Base-by-base conservation (phyloP, 2,113 vertebrate species). In the Bos taurus region DNA sequence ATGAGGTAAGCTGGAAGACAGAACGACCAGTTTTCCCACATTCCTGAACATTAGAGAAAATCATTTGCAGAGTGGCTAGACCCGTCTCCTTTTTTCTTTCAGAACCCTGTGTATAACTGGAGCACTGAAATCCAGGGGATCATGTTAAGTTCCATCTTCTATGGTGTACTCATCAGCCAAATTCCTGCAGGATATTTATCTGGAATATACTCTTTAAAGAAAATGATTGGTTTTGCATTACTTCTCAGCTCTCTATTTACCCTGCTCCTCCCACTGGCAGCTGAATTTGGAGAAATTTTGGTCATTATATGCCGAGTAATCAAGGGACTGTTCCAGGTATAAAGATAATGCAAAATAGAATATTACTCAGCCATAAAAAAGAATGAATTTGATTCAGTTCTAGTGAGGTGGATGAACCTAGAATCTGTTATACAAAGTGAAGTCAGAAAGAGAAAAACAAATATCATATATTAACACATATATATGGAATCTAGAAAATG, bases 111-210 rank as follows among this genome's bases (percentile, higher is more conserved):
- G 33, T 97, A 97, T 48, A 54, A 97, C 5, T 98, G 98, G 98
- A 97, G 93, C 50, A 91, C 88, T 26, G 77, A 90, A 60, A 91
- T 74, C 9, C 99, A 99, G 98, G 99, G 99, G 46, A 97, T 99
- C 98, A 98, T 99, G 88, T 98, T 99, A 40, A 99, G 99, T 40
- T 99, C 99, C 13, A 99, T 99, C 96, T 99, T 99, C 67, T 99
- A 99, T 26, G 99, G 99, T 8, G 97, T 99, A 94, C 56, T 99
- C 74, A 46, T 95, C 89, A 98, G 98, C 8, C 99, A 99, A 96
- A 98, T 99, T 90, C 99, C 98, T 0, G 98, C 98, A 0, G 99
- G 99, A 2, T 99, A 99, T 97, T 95, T 99, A 62, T 97, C 99
- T 0, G 99, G 98, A 36, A 99, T 97, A 84, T 99, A 98, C 7